Evolutionary conservation across 2,113 vertebrate species (phyloP), one percentile per base, ranked within the genome.

Genomic region (Hemicordylus capensis): DNA sequence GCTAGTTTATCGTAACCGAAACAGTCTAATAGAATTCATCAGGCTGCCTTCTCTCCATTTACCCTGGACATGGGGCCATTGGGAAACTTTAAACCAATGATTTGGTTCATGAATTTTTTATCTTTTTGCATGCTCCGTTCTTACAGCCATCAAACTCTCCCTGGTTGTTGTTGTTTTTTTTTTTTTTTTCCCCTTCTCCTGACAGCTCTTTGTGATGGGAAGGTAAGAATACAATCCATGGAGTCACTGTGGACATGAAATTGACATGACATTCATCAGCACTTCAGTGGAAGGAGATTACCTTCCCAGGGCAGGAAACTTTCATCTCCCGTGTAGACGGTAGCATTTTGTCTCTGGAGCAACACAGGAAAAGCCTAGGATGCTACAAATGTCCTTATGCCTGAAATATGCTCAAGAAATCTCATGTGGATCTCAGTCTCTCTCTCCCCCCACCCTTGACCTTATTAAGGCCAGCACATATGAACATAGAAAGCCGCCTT

Each of bases 101-200:
- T 89, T 86, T 88, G 78, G 51, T 73, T 84, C 88, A 91, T 92
- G 78, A 89, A 73, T 88, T 92, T 94, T 92, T 91, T 85, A 91
- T 93, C 89, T 89, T 56, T 78, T 93, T 74, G n/a, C 79, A 91
- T 90, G 72, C 64, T 85, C 89, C 91, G 79, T 31, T 58, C 73
- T 90, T 90, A 79, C 42, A 89, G 72, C 82, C 85, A 72, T 89
- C 69, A 84, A 79, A 51, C 85, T 85, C 66, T 81, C 51, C 56
- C n/a, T 80, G n/a, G n/a, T n/a, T n/a, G 75, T 79, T 61, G 37
- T 90, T 81, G 15, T 37, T 14, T n/a, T 34, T 28, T 37, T 12
- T 5, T 6, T 14, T 15, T 37, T 39, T 28, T 6, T 5, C 22
- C 42, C 48, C 17, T 69, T 72, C n/a, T 89, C 78, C 31, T 85